phyloP scores from a whole-genome alignment of 92 coral and sea anemone species.

The Porites cylindrica region DNA sequence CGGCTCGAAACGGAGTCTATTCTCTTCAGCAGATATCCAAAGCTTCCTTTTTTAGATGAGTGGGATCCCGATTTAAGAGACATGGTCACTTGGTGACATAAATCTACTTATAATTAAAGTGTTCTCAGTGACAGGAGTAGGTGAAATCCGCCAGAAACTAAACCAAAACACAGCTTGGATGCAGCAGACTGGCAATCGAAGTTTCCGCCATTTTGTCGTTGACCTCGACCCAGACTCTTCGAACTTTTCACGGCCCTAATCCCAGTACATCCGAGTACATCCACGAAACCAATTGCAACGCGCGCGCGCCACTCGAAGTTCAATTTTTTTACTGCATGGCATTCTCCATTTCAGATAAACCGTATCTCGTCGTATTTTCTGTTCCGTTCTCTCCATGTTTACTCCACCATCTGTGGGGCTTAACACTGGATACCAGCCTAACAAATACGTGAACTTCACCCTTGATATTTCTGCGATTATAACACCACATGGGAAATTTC shows the following conservation, averaged over 20 bases:
- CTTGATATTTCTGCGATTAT: too few relatives aligned
- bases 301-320: background rate
- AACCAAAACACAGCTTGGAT: background rate
- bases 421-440: too few relatives aligned
- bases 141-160: too few relatives aligned
- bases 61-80: constrained; percentile 4
- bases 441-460: too few relatives aligned
- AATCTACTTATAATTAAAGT: background rate
- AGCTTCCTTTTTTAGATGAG: constrained; percentile 18
- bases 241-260: background rate
- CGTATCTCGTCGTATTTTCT: too few relatives aligned
- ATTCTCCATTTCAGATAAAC: too few relatives aligned
- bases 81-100: background rate
- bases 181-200: background rate
- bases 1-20: constrained; percentile 29
- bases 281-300: too few relatives aligned
- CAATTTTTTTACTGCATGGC: background rate
- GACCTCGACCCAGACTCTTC: constrained; percentile 22
- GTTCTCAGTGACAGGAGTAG: background rate
- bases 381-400: too few relatives aligned
- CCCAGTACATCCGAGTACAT: too few relatives aligned
- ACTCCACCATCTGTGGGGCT: too few relatives aligned
- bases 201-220: constrained; percentile 43
- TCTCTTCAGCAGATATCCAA: constrained; percentile 28
- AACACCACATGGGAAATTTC: too few relatives aligned